phyloP scores from a whole-genome alignment of 2,113 vertebrate species.

The Sylvilagus bachmani region DNA sequence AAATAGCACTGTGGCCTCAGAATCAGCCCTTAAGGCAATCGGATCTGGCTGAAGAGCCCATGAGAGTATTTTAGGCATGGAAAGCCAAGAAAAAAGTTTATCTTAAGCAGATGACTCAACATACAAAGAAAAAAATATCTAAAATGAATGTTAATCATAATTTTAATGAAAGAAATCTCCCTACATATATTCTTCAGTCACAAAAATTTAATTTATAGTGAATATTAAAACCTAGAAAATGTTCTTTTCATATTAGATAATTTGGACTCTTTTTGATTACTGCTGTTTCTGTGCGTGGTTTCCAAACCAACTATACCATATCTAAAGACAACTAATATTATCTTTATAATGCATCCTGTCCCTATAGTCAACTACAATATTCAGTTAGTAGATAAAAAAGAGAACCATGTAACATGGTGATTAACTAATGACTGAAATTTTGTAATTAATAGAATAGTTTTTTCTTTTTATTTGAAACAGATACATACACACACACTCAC shows the following conservation, averaged over 20 bases:
- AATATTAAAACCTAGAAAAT: not conserved
- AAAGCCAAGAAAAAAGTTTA: too few relatives aligned
- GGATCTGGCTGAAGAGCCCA: too few relatives aligned
- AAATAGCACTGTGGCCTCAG: too few relatives aligned
- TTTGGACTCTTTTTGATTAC: not conserved
- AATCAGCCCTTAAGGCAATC: too few relatives aligned
- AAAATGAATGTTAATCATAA: conserved; percentile 17
- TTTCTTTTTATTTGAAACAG: too few relatives aligned
- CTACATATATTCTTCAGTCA: not conserved
- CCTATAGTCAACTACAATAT: not conserved
- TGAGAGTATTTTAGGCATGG: too few relatives aligned
- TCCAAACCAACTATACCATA: not conserved
- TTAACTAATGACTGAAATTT: not conserved
- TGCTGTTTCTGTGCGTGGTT: not conserved
- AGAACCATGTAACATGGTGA: not conserved
- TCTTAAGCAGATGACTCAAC: not conserved
- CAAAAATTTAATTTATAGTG: not conserved
- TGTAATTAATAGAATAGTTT: not conserved
- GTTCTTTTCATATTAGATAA: conserved; percentile 8
- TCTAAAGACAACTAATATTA: not conserved
- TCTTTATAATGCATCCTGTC: not conserved
- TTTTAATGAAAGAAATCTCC: not conserved
- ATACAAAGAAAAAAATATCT: not conserved
- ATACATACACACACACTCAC: too few relatives aligned
- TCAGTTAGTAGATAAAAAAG: not conserved